Conservation (phyloP, 2,888 invertebrate genomes). For the Camptogramma bilineatum region DNA sequence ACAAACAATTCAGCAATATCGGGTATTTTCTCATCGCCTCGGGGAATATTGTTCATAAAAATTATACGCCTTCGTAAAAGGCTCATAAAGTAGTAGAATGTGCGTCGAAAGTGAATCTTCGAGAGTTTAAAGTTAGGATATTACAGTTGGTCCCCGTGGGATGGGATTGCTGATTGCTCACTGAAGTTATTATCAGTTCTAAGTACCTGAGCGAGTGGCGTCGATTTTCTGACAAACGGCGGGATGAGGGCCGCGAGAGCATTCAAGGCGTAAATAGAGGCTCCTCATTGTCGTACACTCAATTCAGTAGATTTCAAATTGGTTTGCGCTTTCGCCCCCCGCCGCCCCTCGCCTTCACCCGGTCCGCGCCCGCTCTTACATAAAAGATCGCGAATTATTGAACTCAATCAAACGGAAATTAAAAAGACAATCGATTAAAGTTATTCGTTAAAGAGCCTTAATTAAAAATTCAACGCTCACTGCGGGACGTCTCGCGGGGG, state of each 20-base stretch:
- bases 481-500: constrained; percentile 2
- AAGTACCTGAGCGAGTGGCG: constrained; percentile 26
- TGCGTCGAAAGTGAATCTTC: constrained; percentile 23
- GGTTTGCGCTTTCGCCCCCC: not conserved
- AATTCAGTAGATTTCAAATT: constrained; percentile 36
- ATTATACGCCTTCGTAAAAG: constrained; percentile 23
- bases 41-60: constrained; percentile 23
- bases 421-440: constrained; percentile 45
- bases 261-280: constrained; percentile 29
- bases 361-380: constrained; percentile 1
- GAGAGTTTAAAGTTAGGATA: constrained; percentile 28
- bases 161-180: constrained; percentile 25
- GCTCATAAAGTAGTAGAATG: constrained; percentile 24
- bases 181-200: constrained; percentile 18
- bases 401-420: constrained; percentile 46
- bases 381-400: constrained; percentile 45
- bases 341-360: not conserved
- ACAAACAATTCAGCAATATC: constrained; percentile 28
- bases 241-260: constrained; percentile 28
- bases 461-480: constrained; percentile 35
- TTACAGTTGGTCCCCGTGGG: constrained; percentile 19
- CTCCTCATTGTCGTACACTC: constrained; percentile 40
- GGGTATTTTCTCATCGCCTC: constrained; percentile 19
- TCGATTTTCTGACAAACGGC: constrained; percentile 35
- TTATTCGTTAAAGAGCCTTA: constrained; percentile 39